These are phyloP conservation scores for Nomada ferruginata DNA, from an alignment of 2,888 invertebrate species.

Conservation along the genomic window DNA sequence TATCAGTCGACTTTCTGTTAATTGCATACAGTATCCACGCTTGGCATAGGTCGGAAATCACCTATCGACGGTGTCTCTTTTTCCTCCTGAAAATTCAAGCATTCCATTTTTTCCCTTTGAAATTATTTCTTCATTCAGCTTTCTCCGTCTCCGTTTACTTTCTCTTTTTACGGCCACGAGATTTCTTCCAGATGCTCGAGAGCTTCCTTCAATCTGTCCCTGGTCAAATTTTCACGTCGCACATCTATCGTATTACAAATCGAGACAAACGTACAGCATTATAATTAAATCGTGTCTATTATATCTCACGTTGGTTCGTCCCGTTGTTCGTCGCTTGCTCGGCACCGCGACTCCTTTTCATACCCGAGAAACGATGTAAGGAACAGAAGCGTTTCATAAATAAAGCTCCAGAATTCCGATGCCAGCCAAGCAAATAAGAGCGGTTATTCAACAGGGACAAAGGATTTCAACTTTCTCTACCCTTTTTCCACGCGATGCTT, in stretches of 20 bases:
- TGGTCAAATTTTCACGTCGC: not conserved
- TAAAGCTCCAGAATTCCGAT: not conserved
- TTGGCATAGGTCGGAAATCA: constrained; percentile 46
- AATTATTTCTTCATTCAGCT: constrained; percentile 46
- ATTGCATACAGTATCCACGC: constrained; percentile 29
- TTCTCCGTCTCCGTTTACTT: constrained; percentile 47
- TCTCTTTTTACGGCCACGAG: constrained; percentile 38
- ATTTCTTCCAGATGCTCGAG: constrained; percentile 7
- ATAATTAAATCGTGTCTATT: not conserved
- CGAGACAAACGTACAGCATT: too few relatives aligned
- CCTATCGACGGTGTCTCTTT: not conserved
- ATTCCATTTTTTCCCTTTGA: not conserved
- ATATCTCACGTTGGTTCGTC: too few relatives aligned
- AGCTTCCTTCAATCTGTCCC: not conserved
- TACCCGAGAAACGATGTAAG: not conserved
- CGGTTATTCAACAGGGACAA: constrained; percentile 21
- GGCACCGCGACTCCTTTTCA: not conserved
- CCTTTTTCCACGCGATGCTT: constrained; percentile 4
- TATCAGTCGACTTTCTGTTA: constrained; percentile 42
- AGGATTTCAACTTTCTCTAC: constrained; percentile 4
- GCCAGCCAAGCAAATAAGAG: constrained; percentile 25
- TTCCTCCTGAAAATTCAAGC: constrained; percentile 15
- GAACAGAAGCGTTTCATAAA: constrained; percentile 15
- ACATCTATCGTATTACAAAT: not conserved
- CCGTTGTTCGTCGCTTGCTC: too few relatives aligned